Conservation (phyloP, 2,113 vertebrate species). For the Gambusia affinis region DNA sequence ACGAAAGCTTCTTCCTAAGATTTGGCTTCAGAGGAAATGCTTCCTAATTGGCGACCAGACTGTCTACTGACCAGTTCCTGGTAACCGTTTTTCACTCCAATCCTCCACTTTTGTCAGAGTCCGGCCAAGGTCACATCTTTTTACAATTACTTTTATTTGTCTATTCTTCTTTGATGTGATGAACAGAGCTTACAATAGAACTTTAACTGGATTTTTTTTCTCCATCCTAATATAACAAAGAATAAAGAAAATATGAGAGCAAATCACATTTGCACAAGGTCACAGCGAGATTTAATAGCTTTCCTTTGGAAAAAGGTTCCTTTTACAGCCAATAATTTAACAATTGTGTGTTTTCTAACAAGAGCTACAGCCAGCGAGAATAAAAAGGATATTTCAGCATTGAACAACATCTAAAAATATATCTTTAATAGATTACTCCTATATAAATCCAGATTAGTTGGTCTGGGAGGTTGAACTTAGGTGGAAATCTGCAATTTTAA, state of each 20-base stretch:
- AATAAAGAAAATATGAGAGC: background rate
- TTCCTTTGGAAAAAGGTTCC: background rate
- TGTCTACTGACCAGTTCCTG: conserved; percentile 3
- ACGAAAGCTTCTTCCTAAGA: conserved; percentile 40
- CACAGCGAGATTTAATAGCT: background rate
- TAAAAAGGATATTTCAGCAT: background rate
- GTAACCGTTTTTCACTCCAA: background rate
- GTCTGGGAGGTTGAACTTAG: background rate
- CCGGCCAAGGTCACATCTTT: background rate
- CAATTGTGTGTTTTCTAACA: background rate
- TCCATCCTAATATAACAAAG: background rate
- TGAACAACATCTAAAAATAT: no score
- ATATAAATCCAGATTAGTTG: background rate
- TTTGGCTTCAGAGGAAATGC: conserved; percentile 25
- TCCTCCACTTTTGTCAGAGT: background rate
- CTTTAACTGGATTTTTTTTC: background rate
- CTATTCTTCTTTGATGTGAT: background rate
- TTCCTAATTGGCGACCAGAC: background rate
- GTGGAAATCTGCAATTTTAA: background rate
- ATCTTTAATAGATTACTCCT: background rate
- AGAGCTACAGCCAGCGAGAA: no score
- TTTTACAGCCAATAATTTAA: conserved; percentile 3
- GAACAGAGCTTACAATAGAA: background rate
- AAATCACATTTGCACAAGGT: conserved; percentile 10
- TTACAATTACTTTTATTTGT: background rate